Conservation (phyloP, 2,888 invertebrate species). For the Cyaniris semiargus region DNA sequence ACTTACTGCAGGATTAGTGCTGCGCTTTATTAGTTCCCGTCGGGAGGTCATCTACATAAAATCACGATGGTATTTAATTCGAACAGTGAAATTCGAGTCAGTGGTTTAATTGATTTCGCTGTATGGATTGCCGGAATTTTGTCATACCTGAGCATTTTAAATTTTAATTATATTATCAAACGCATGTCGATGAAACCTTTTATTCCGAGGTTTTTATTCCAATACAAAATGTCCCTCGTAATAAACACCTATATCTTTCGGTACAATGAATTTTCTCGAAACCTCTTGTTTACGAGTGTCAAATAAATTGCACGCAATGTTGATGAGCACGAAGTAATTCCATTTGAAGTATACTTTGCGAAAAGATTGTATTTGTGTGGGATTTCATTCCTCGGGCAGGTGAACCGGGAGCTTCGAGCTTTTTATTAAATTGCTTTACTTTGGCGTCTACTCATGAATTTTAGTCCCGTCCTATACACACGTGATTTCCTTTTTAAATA, state of each 20-base stretch:
- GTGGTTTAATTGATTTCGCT: not conserved
- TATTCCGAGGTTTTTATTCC: not conserved
- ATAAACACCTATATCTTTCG: not conserved
- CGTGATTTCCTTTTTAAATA: constrained; percentile 45
- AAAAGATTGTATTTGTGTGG: constrained; percentile 17
- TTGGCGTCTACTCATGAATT: constrained; percentile 44
- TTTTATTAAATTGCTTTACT: constrained; percentile 62
- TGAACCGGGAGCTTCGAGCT: constrained; percentile 45
- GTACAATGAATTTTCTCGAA: not conserved
- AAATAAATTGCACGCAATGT: not conserved
- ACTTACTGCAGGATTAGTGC: constrained; percentile 2
- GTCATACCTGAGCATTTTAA: not conserved
- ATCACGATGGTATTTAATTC: not conserved
- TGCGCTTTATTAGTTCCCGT: not conserved
- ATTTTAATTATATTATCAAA: not conserved
- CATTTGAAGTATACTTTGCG: constrained; percentile 11
- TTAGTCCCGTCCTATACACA: constrained; percentile 35
- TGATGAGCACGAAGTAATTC: constrained; percentile 13
- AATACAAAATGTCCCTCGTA: not conserved
- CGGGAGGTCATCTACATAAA: not conserved
- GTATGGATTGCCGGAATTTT: not conserved
- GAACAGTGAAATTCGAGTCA: not conserved
- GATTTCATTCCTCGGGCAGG: constrained; percentile 33
- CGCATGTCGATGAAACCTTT: not conserved
- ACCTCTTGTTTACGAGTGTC: not conserved